These are phyloP conservation scores for Melanerpes formicivorus DNA, from an alignment of 2,113 vertebrate species.

Conservation along the genomic window DNA sequence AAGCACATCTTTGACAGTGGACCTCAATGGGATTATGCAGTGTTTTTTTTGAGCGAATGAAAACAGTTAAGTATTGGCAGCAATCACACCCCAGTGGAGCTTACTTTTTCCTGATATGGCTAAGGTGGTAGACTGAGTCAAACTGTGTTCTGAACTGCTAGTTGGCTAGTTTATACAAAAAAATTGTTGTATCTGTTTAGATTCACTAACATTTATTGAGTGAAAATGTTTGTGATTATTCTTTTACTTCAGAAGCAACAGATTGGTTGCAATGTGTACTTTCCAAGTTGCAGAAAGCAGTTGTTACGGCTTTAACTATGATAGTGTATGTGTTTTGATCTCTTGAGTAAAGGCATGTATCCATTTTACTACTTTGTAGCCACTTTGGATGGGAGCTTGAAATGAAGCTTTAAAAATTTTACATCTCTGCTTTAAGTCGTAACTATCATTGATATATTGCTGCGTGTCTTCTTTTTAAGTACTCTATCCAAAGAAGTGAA, in stretches of 20 bases:
- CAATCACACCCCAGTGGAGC: neutral
- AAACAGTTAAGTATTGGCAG: neutral
- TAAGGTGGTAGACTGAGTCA: neutral
- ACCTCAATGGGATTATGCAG: neutral
- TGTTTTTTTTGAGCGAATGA: neutral
- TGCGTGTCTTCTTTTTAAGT: conserved; percentile 72
- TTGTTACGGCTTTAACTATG: neutral
- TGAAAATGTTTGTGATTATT: neutral
- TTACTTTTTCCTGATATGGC: neutral
- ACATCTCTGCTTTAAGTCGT: neutral
- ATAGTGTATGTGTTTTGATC: neutral
- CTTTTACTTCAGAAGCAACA: neutral
- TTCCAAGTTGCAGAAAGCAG: neutral
- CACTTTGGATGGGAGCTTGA: neutral
- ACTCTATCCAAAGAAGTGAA: conserved; percentile 87
- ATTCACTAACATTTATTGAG: neutral
- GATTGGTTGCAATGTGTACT: neutral
- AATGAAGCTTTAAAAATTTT: neutral
- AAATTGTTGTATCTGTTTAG: neutral
- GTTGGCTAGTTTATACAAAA: neutral
- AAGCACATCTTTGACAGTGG: neutral
- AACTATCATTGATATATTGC: neutral
- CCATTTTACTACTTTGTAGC: neutral
- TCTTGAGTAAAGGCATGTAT: neutral
- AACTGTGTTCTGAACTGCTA: neutral